phyloP scores from a whole-genome alignment of 2,888 invertebrate species.

The Amphiduros pacificus region DNA sequence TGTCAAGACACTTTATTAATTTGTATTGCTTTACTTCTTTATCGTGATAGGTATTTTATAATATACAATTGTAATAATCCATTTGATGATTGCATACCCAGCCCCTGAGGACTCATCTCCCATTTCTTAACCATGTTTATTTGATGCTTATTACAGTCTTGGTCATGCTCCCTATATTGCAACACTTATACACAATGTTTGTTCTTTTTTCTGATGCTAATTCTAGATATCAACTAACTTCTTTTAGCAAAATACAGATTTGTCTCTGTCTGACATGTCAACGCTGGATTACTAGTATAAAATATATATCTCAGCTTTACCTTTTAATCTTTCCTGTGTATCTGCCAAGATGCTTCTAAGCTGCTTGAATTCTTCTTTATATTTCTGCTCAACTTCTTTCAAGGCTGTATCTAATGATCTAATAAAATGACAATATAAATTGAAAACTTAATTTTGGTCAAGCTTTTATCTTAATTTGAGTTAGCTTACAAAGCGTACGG shows the following conservation, averaged over 20 bases:
- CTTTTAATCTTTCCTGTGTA: constrained; percentile 50
- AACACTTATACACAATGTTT: neutral
- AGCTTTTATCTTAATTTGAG: no score
- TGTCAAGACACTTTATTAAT: neutral
- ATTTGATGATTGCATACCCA: no score
- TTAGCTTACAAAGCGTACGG: no score
- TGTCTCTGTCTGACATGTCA: neutral
- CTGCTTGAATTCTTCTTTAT: constrained; percentile 35
- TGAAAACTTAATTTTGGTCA: no score
- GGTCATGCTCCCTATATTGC: no score
- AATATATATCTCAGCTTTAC: constrained; percentile 23
- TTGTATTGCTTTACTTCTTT: neutral
- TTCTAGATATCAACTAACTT: neutral
- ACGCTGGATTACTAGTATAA: neutral
- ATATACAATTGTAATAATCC: no score
- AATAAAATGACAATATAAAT: no score
- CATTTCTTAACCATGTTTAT: no score
- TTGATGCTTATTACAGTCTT: no score
- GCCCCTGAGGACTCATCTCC: no score
- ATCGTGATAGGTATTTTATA: neutral
- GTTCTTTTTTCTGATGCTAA: neutral
- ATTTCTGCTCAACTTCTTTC: neutral
- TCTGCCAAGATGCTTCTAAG: constrained; percentile 41
- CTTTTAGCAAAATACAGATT: neutral
- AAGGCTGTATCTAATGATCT: no score